Percentiles rank a stretch among this genome's conserved stretches.
phyloP scores from a whole-genome alignment of 2,888 invertebrate genomes.

The Acrobasis consociella region DNA sequence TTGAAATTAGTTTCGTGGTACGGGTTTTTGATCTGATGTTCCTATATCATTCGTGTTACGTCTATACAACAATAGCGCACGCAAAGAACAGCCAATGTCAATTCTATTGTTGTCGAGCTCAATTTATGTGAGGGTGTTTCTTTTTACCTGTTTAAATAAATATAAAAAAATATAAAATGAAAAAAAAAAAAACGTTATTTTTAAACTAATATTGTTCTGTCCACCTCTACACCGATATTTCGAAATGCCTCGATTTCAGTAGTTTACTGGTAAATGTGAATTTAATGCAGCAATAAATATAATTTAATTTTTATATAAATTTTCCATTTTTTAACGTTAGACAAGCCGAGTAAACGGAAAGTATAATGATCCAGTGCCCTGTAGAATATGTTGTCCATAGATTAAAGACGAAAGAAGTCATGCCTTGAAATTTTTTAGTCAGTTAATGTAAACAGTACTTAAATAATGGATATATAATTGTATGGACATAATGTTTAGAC shows the following conservation, averaged over 20 bases:
- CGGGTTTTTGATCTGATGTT: constrained; percentile 82
- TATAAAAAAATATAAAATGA: constrained; percentile 41
- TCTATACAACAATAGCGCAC: constrained; percentile 63
- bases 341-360: constrained; percentile 69
- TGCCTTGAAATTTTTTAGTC: constrained; percentile 80
- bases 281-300: constrained; percentile 75
- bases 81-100: constrained; percentile 66
- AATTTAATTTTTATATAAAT: constrained; percentile 73
- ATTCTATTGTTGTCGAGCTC: constrained; percentile 79
- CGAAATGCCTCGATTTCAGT: constrained; percentile 65
- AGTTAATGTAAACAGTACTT: constrained; percentile 79
- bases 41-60: constrained; percentile 72
- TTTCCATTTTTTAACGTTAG: constrained; percentile 70
- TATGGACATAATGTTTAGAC: constrained; percentile 65
- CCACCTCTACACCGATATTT: constrained; percentile 65
- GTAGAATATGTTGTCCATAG: constrained; percentile 80
- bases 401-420: constrained; percentile 76
- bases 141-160: constrained; percentile 65
- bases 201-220: constrained; percentile 71
- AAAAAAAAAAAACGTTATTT: constrained; percentile 55
- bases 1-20: constrained; percentile 73
- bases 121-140: constrained; percentile 74
- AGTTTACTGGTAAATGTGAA: constrained; percentile 70
- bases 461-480: constrained; percentile 65
- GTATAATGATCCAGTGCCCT: constrained; percentile 80